These are phyloP conservation scores for Drosophila rhopaloa DNA, from an alignment of 1,140 invertebrate genomes.

Conservation along the genomic window DNA sequence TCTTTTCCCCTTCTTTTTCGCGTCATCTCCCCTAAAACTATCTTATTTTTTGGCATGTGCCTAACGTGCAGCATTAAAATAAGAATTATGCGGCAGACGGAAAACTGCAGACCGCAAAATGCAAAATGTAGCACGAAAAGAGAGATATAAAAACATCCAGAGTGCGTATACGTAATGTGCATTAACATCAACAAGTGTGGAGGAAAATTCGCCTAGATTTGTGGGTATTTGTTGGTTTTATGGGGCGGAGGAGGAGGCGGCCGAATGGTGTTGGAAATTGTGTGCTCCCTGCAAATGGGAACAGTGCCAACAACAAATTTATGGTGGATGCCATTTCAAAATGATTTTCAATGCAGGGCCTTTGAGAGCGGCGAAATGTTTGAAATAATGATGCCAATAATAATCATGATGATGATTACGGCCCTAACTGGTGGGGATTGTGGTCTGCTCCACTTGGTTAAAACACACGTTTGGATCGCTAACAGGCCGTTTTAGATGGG, in stretches of 20 bases:
- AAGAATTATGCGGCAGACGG: conserved; percentile 53
- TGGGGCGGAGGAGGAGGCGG: not conserved
- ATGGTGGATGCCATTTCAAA: conserved; percentile 36
- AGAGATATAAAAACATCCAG: conserved; percentile 22
- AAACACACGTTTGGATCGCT: conserved; percentile 7
- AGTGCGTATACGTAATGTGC: conserved; percentile 69
- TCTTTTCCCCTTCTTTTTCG: not conserved
- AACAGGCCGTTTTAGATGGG: not conserved
- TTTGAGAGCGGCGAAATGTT: conserved; percentile 25
- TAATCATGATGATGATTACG: conserved; percentile 9
- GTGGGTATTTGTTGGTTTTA: not conserved
- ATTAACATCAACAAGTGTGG: conserved; percentile 65
- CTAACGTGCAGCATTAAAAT: conserved; percentile 51
- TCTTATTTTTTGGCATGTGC: conserved; percentile 33
- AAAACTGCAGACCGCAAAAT: conserved; percentile 13
- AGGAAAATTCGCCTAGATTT: conserved; percentile 15
- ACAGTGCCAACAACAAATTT: conserved; percentile 41
- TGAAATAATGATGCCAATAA: conserved; percentile 17
- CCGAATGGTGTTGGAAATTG: not conserved
- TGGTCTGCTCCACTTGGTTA: conserved; percentile 16
- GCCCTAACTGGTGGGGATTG: conserved; percentile 2
- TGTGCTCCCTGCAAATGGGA: conserved; percentile 26
- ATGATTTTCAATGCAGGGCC: conserved; percentile 40
- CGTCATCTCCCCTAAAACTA: not conserved
- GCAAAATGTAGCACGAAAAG: conserved; percentile 17